These are phyloP conservation scores for Poliocrania exsul DNA, from an alignment of 2,797 vertebrate species.

Conservation along the genomic window DNA sequence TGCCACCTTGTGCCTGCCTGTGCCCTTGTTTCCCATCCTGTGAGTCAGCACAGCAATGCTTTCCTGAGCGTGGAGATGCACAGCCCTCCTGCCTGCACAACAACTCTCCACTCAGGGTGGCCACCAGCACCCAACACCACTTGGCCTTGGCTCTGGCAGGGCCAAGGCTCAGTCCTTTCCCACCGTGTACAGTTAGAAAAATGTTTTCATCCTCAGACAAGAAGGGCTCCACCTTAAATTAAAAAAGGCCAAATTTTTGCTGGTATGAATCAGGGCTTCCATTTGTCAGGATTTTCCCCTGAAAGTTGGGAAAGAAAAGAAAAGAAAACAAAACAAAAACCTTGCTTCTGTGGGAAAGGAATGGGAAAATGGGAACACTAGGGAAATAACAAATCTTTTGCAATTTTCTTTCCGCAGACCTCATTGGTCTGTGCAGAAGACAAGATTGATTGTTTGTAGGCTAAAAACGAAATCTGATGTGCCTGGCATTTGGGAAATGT, in stretches of 20 bases:
- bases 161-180: neutral
- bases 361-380: conserved; percentile 50
- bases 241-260: conserved; percentile 50
- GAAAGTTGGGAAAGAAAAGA: conserved; percentile 51
- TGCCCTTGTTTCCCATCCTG: neutral
- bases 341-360: conserved; percentile 65
- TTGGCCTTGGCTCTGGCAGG: neutral
- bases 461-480: neutral
- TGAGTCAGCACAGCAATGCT: neutral
- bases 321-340: conserved; percentile 11
- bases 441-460: neutral
- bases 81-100: neutral
- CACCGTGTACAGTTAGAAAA: neutral
- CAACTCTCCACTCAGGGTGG: fast-evolving
- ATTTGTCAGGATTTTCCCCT: conserved; percentile 63
- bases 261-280: conserved; percentile 66
- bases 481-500: neutral
- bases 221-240: conserved; percentile 61
- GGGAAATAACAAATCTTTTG: conserved; percentile 61
- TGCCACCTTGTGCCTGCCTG: neutral
- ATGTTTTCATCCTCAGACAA: conserved; percentile 30
- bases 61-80: neutral
- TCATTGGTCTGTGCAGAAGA: neutral
- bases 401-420: conserved; percentile 32
- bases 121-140: neutral